phyloP scores from a whole-genome alignment of 1,140 invertebrate species.

The Archivesica marissinica region DNA sequence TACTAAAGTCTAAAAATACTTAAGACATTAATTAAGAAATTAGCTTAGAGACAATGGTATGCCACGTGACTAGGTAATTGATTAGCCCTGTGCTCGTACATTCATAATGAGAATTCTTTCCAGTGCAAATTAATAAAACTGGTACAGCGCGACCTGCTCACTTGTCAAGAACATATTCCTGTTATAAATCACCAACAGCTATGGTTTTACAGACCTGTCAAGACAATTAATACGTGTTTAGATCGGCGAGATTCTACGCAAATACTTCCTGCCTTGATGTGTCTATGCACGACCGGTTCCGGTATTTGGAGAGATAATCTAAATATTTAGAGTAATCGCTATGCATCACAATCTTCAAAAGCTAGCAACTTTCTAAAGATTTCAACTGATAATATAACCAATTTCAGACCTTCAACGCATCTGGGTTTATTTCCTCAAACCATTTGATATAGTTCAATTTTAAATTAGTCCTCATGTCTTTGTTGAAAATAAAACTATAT shows the following conservation, averaged over 20 bases:
- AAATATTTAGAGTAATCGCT: conserved; percentile 14
- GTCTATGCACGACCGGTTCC: neutral
- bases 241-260: neutral
- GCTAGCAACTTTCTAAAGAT: too few relatives aligned
- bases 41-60: too few relatives aligned
- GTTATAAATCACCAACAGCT: neutral
- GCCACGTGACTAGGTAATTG: too few relatives aligned
- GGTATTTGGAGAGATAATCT: neutral
- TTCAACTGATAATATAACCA: too few relatives aligned
- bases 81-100: neutral
- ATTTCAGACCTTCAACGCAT: too few relatives aligned
- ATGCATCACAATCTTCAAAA: too few relatives aligned
- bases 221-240: conserved; percentile 27
- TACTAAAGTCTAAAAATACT: too few relatives aligned
- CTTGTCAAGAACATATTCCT: neutral
- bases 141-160: neutral
- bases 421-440: too few relatives aligned
- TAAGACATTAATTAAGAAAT: too few relatives aligned
- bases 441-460: too few relatives aligned
- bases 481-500: too few relatives aligned
- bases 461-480: too few relatives aligned
- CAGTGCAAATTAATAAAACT: neutral
- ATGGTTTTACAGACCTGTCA: neutral
- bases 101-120: conserved; percentile 1
- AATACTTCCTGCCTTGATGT: neutral